Evolutionary conservation across 2,113 vertebrate species (phyloP).

Genomic region (Nyctibius bracteatus): DNA sequence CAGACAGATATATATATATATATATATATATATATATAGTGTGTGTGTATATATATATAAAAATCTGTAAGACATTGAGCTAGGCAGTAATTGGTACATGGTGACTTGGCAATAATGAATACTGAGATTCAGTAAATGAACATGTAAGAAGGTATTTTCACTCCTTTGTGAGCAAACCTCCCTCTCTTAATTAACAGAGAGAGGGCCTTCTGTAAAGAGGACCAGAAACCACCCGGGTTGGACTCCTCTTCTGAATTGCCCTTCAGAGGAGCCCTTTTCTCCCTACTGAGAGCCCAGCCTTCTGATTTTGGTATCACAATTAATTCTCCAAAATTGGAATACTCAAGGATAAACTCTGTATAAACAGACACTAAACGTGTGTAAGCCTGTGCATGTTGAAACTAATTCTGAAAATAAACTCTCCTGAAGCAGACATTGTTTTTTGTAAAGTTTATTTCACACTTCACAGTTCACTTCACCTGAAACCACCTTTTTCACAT

Average conservation of each 20-base stretch:
- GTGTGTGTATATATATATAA: fast-evolving
- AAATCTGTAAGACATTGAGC: not conserved
- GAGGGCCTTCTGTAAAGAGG: not conserved
- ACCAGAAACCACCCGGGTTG: not conserved
- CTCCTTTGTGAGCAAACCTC: not conserved
- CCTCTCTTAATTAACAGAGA: not conserved
- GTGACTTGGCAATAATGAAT: not conserved
- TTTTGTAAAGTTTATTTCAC: not conserved
- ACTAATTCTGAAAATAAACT: not conserved
- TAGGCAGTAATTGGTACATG: not conserved
- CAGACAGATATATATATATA: fast-evolving
- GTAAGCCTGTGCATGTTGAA: not conserved
- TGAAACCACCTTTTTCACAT: not conserved
- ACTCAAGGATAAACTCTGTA: not conserved
- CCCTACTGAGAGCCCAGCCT: not conserved
- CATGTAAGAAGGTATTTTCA: not conserved
- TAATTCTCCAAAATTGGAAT: not conserved
- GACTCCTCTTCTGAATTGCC: not conserved
- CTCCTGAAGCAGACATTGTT: not conserved
- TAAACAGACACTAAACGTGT: not conserved
- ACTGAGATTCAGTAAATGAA: not conserved
- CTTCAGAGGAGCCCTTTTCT: not conserved
- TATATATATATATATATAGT: no score
- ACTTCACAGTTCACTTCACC: not conserved
- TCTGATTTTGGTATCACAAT: not conserved